Conservation (phyloP, 2,888 invertebrate species). For the Lasioglossum figueresi region DNA sequence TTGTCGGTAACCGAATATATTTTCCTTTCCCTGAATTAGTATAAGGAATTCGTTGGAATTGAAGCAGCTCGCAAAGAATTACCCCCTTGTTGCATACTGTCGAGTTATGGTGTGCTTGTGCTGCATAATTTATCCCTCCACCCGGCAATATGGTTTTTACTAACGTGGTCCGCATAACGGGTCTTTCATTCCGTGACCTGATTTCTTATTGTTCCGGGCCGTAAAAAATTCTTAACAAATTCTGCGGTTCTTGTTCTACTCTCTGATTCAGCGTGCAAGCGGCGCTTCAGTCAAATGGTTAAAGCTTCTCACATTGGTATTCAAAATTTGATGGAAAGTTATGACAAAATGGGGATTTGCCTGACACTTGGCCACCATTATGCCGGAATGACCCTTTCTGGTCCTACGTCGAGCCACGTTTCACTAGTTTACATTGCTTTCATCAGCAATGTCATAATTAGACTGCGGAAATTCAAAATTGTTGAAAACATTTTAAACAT, state of each 20-base stretch:
- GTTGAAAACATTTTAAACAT: no score
- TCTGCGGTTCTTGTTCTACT: not conserved
- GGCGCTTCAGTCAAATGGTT: not conserved
- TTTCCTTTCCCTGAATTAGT: not conserved
- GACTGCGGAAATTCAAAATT: no score
- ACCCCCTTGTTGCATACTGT: not conserved
- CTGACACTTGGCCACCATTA: not conserved
- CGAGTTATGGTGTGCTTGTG: not conserved
- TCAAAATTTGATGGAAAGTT: not conserved
- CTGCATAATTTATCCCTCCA: conserved; percentile 1
- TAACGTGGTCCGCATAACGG: not conserved
- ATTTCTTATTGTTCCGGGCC: not conserved
- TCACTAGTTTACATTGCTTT: not conserved
- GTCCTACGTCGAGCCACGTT: not conserved
- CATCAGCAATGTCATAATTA: no score
- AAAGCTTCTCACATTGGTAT: not conserved
- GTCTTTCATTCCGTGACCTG: not conserved
- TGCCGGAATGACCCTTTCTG: not conserved
- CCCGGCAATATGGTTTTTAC: not conserved
- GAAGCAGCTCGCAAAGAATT: not conserved
- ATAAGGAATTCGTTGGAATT: not conserved
- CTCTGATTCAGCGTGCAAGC: not conserved
- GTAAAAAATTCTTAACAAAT: not conserved
- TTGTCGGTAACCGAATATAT: not conserved
- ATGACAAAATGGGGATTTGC: not conserved